Percentiles rank a stretch among this genome's conserved stretches.
These are phyloP conservation scores for Capromys pilorides DNA, from an alignment of 2,797 vertebrate species.

Conservation along the genomic window DNA sequence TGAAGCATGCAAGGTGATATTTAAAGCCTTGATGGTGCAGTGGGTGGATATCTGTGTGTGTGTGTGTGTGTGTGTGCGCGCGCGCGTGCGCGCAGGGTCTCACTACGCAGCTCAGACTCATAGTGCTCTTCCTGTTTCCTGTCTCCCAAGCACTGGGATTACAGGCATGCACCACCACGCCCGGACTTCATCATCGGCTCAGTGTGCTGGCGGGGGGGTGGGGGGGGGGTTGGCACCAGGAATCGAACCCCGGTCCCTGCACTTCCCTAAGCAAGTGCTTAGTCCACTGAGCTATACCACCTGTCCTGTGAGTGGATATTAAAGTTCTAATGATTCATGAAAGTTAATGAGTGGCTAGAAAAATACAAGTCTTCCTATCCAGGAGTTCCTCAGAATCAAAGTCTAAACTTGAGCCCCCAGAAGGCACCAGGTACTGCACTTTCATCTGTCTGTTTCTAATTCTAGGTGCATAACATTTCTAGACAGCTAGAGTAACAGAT, in stretches of 20 bases:
- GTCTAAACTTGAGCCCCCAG: neutral
- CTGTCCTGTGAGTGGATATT: neutral
- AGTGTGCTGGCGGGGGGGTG: too few relatives aligned
- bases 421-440: neutral
- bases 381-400: neutral
- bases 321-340: constrained; percentile 18
- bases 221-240: too few relatives aligned
- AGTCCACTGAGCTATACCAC: too few relatives aligned
- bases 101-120: too few relatives aligned
- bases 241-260: too few relatives aligned
- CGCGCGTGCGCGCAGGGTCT: too few relatives aligned
- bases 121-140: too few relatives aligned
- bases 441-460: neutral
- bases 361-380: neutral
- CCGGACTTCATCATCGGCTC: too few relatives aligned
- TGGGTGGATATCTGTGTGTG: neutral
- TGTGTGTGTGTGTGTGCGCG: too few relatives aligned
- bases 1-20: neutral
- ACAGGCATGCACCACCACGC: too few relatives aligned
- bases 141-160: too few relatives aligned
- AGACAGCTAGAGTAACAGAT: neutral
- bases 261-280: too few relatives aligned
- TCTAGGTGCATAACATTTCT: constrained; percentile 17
- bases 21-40: neutral
- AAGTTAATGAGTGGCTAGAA: constrained; percentile 8